Evolutionary conservation across 2,888 invertebrate species (phyloP).

Genomic region (Minunthozetes semirufus): DNA sequence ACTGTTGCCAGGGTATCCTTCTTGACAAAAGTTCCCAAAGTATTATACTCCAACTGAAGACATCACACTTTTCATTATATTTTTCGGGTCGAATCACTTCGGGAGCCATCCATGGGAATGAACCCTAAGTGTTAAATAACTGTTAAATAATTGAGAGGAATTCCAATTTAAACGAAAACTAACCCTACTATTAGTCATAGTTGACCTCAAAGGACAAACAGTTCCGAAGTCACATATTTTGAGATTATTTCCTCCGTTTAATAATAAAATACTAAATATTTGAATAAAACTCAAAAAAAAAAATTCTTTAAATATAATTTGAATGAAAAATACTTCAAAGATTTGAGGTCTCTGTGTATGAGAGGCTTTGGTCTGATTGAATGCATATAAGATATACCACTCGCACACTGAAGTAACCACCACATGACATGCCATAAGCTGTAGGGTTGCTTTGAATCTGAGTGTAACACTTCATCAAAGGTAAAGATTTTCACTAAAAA

Average conservation of each 20-base stretch:
- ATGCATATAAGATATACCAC: slow-evolving; percentile 92
- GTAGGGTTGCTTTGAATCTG: background rate
- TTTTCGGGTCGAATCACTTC: background rate
- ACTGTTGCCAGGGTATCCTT: background rate
- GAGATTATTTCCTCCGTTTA: slow-evolving; percentile 61
- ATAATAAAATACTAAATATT: slow-evolving; percentile 64
- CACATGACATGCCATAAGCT: slow-evolving; percentile 17
- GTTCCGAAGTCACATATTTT: slow-evolving; percentile 99
- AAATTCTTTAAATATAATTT: too few species aligned
- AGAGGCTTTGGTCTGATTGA: slow-evolving; percentile 86
- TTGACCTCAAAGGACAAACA: slow-evolving; percentile 85
- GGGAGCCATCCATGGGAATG: background rate
- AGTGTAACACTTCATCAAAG: too few species aligned
- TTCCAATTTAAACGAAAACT: too few species aligned
- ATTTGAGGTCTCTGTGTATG: slow-evolving; percentile 66
- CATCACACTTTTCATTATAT: background rate
- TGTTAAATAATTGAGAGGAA: too few species aligned
- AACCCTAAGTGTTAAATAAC: too few species aligned
- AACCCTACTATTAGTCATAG: slow-evolving; percentile 64
- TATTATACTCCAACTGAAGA: background rate
- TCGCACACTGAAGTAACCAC: slow-evolving; percentile 57
- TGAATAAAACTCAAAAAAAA: slow-evolving; percentile 2
- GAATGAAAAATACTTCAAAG: slow-evolving; percentile 38
- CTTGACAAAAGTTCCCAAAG: background rate
- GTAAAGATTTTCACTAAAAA: too few species aligned